Base-by-base conservation (phyloP, 2,797 vertebrate species). In the Agapornis canus region DNA sequence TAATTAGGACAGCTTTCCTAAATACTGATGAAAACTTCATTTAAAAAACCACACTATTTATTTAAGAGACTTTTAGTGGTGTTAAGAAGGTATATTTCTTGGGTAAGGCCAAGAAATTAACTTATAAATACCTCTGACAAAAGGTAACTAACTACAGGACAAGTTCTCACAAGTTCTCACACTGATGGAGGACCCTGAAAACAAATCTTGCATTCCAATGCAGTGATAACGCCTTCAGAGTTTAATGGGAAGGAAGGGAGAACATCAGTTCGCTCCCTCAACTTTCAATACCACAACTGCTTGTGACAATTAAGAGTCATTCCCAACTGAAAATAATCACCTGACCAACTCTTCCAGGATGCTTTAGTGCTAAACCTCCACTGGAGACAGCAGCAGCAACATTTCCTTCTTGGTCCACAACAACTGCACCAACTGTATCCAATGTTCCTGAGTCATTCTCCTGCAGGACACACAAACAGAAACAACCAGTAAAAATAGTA, bases 361-460 rank as follows among this genome's bases (percentile, higher is more conserved):
- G 99, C 96, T 99, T 99, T 98, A 99, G 99, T 52, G 99, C 99
- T 94, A 99, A 98, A 73, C 99, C 99, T 95, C 99, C 99, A 92
- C 99, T 99, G 97, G 99, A 99, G 94, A 99, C 99, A 10, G 99
- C 99, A 92, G 99, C 99, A 85, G 99, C 99, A 35, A 99, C 99
- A n/a, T 99, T 99, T 78, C 99, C 99, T 92, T 99, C 99, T 69
- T 99, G 98, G 97, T 99, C 99, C 75, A 99, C 99, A 87, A 99
- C 99, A 61, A 99, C 98, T 57, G 99, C 99, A 61, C 99, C 99
- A 70, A 99, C 99, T 10, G 99, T 99, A 96, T 99, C 99, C 92
- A 99, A 94, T 86, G 99, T 98, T 93, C 98, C 98, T 68, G 99
- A 98, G 97, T 98, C 98, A 13, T 98, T 98, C 95, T 98, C 98